These are phyloP conservation scores for Saimiri boliviensis DNA, from an alignment of 2,113 vertebrate species.

Conservation along the genomic window DNA sequence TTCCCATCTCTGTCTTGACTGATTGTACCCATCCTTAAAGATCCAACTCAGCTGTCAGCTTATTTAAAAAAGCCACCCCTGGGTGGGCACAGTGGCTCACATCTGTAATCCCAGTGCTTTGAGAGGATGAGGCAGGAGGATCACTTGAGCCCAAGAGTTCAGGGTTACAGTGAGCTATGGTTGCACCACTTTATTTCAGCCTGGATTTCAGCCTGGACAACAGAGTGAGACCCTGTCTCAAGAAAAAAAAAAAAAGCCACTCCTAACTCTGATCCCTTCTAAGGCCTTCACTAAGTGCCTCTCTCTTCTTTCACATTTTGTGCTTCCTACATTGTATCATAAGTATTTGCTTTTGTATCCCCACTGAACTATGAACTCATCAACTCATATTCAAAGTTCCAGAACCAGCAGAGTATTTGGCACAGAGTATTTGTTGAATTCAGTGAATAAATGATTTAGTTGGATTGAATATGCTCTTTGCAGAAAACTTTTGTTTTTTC, in stretches of 20 bases:
- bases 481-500: background rate
- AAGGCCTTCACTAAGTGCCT: background rate
- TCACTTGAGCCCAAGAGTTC: too few species aligned
- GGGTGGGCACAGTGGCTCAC: too few species aligned
- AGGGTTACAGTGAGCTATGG: too few species aligned
- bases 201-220: too few species aligned
- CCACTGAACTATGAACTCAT: slow-evolving; percentile 20
- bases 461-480: slow-evolving; percentile 21
- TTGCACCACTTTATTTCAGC: too few species aligned
- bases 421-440: slow-evolving; percentile 44
- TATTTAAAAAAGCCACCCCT: background rate
- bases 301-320: slow-evolving; percentile 20
- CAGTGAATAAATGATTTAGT: slow-evolving; percentile 22
- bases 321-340: background rate
- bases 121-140: too few species aligned
- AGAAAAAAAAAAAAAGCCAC: background rate
- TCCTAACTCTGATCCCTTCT: background rate
- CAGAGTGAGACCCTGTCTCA: too few species aligned
- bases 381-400: slow-evolving; percentile 43
- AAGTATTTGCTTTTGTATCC: slow-evolving; percentile 49
- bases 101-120: too few species aligned
- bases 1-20: background rate
- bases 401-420: slow-evolving; percentile 33
- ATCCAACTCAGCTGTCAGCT: background rate
- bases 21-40: background rate